Conservation (phyloP, 2,888 invertebrate species). For the Ecliptopera silaceata region DNA sequence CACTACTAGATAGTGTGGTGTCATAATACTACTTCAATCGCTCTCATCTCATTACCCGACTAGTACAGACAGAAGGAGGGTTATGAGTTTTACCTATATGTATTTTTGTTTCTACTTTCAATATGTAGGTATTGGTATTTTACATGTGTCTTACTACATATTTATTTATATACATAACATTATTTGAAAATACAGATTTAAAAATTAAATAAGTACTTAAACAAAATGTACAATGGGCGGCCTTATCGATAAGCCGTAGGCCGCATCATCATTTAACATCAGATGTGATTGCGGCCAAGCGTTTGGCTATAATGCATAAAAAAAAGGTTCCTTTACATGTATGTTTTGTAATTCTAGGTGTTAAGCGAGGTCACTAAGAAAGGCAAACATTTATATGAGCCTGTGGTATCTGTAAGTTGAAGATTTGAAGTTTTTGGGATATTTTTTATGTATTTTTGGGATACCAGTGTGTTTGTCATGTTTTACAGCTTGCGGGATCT, state of each 20-base stretch:
- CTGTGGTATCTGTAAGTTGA: slow-evolving; percentile 60
- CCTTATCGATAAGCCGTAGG: too few relatives aligned
- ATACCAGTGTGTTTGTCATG: not conserved
- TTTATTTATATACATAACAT: too few relatives aligned
- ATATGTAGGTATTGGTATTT: too few relatives aligned
- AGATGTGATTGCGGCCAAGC: too few relatives aligned
- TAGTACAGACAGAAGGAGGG: not conserved
- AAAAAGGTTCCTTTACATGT: too few relatives aligned
- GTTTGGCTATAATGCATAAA: too few relatives aligned
- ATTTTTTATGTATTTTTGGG: slow-evolving; percentile 7
- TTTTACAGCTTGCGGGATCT: not conserved
- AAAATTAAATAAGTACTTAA: not conserved
- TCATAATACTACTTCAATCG: not conserved
- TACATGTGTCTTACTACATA: not conserved
- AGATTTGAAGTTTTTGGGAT: not conserved
- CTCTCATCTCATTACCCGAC: slow-evolving; percentile 6
- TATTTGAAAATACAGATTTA: too few relatives aligned
- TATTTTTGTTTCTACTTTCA: too few relatives aligned
- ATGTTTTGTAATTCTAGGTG: slow-evolving; percentile 53
- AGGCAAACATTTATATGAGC: slow-evolving; percentile 59
- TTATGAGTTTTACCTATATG: not conserved
- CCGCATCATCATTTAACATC: too few relatives aligned
- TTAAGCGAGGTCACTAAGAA: slow-evolving; percentile 52
- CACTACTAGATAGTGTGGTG: not conserved
- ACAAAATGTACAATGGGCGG: too few relatives aligned